Percentiles rank a stretch among this genome's conserved stretches.
These are phyloP conservation scores for Aphodius granarius DNA, from an alignment of 2,888 invertebrate genomes.

Conservation along the genomic window DNA sequence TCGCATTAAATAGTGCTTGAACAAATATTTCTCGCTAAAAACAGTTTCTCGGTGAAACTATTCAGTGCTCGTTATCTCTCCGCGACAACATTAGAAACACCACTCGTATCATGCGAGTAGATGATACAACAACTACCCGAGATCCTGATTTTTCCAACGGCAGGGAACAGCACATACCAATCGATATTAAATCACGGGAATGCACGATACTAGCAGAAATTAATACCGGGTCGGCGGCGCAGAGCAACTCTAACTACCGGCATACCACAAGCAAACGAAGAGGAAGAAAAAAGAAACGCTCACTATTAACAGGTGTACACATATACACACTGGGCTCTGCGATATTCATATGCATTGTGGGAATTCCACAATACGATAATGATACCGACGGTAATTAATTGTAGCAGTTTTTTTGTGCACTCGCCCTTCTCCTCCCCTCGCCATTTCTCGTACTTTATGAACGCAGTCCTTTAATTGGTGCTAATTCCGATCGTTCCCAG, in stretches of 20 bases:
- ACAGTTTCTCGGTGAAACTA: background rate
- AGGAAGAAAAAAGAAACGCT: conserved; percentile 29
- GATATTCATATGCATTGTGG: conserved; percentile 20
- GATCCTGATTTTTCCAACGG: background rate
- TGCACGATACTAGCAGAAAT: conserved; percentile 42
- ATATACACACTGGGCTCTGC: conserved; percentile 1
- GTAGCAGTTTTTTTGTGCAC: background rate
- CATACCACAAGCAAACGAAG: conserved; percentile 44
- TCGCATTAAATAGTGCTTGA: background rate
- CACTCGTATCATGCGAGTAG: background rate
- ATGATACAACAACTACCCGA: background rate
- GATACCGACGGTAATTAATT: conserved; percentile 19
- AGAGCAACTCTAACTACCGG: conserved; percentile 46
- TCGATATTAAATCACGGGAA: conserved; percentile 40
- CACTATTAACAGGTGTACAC: conserved; percentile 40
- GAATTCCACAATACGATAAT: conserved; percentile 20
- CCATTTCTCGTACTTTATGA: conserved; percentile 15
- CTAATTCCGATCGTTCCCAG: conserved; percentile 15
- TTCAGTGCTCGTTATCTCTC: background rate
- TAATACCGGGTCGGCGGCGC: conserved; percentile 44
- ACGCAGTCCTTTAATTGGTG: conserved; percentile 17
- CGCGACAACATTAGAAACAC: background rate
- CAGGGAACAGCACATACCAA: conserved; percentile 30
- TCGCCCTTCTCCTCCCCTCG: background rate
- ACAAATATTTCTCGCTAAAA: background rate